These are phyloP conservation scores for Calosoma granatense DNA, from an alignment of 1,140 invertebrate genomes.

Conservation along the genomic window DNA sequence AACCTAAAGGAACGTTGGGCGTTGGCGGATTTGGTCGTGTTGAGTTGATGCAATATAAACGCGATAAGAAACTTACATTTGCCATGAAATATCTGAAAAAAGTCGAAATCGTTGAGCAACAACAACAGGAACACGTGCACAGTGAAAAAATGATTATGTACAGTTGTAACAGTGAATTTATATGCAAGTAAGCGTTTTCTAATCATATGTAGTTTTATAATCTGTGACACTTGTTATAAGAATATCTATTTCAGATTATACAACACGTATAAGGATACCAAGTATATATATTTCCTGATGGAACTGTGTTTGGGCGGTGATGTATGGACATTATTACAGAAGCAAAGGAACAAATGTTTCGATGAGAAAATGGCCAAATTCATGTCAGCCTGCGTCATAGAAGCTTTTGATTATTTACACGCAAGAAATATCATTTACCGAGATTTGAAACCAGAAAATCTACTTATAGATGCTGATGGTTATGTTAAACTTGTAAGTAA, in stretches of 20 bases:
- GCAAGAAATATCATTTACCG: conserved; percentile 79
- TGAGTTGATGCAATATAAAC: conserved; percentile 56
- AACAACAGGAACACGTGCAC: conserved; percentile 86
- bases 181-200: conserved; percentile 69
- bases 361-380: conserved; percentile 79
- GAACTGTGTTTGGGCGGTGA: conserved; percentile 95
- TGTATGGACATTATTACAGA: conserved; percentile 87
- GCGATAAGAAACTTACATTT: conserved; percentile 56
- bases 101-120: conserved; percentile 82
- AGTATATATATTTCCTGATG: conserved; percentile 95
- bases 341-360: conserved; percentile 62
- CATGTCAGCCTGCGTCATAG: conserved; percentile 82
- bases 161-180: conserved; percentile 65
- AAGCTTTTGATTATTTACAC: conserved; percentile 87
- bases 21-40: conserved; percentile 90
- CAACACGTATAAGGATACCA: conserved; percentile 87
- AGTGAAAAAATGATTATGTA: conserved; percentile 89
- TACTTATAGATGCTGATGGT: conserved; percentile 75
- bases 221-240: conserved; percentile 12
- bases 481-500: conserved; percentile 78
- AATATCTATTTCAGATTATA: conserved; percentile 59
- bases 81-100: conserved; percentile 91
- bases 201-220: too few species aligned
- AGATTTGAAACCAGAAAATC: conserved; percentile 92
- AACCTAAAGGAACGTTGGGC: conserved; percentile 76